Conservation (phyloP, 2,797 vertebrate genomes). For the Diplodus puntazzo region DNA sequence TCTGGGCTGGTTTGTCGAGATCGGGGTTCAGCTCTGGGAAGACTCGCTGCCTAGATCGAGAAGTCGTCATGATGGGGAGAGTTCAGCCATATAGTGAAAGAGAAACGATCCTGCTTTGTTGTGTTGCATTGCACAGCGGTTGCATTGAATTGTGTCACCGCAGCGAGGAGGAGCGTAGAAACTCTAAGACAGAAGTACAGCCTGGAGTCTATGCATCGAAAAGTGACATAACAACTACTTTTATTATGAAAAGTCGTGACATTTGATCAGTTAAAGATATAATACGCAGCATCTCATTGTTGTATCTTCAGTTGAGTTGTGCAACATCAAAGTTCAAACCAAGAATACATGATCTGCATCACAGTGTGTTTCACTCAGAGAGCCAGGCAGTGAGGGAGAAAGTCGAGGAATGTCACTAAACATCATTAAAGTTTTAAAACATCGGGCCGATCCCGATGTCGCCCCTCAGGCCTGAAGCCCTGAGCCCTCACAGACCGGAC, state of each 20-base stretch:
- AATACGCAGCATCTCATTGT: too few relatives aligned
- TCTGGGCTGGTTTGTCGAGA: constrained; percentile 7
- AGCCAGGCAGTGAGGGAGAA: too few relatives aligned
- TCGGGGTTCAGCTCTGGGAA: not conserved
- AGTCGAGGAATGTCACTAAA: too few relatives aligned
- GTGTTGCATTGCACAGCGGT: constrained; percentile 2
- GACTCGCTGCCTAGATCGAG: not conserved
- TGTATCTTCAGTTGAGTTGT: too few relatives aligned
- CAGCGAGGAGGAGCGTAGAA: not conserved
- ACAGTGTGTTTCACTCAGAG: too few relatives aligned
- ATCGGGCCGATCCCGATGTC: too few relatives aligned
- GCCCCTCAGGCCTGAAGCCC: too few relatives aligned
- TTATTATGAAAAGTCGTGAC: not conserved
- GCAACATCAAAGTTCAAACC: too few relatives aligned
- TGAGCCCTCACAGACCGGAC: too few relatives aligned
- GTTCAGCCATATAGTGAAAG: constrained; percentile 4
- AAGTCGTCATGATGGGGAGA: not conserved
- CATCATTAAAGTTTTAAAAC: too few relatives aligned
- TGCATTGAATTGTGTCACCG: constrained; percentile 18
- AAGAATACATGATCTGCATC: too few relatives aligned
- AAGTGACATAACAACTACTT: not conserved
- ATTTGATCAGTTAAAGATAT: too few relatives aligned
- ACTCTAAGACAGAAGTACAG: not conserved
- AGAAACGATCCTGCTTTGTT: not conserved
- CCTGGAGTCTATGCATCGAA: not conserved